Evolutionary conservation across 1,140 invertebrate genomes (phyloP).

Genomic region (Laupala kohalensis): DNA sequence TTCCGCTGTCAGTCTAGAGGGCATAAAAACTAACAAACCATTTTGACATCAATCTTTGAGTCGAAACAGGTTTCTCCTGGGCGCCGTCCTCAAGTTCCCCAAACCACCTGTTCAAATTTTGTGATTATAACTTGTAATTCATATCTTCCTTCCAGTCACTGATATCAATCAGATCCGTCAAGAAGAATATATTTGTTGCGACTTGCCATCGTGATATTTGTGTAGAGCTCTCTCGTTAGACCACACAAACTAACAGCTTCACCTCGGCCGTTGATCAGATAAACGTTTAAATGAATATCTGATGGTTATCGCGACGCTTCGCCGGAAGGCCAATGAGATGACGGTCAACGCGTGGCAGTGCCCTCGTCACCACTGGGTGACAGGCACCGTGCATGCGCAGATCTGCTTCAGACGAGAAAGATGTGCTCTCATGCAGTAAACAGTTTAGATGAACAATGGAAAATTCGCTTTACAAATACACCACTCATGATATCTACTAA

Average conservation of each 20-base stretch:
- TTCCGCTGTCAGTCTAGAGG: background rate
- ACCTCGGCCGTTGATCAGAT: background rate
- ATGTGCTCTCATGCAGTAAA: too few species aligned
- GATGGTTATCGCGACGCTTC: background rate
- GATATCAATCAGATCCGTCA: background rate
- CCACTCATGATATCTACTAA: too few species aligned
- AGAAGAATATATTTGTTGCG: background rate
- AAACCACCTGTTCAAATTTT: background rate
- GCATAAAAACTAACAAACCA: background rate
- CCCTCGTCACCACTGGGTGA: too few species aligned
- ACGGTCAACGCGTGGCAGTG: too few species aligned
- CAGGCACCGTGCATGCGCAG: too few species aligned
- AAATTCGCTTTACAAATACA: too few species aligned
- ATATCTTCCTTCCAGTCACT: background rate
- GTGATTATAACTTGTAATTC: background rate
- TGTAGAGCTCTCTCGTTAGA: background rate
- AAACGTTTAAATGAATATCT: background rate
- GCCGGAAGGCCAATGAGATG: background rate
- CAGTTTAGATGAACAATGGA: too few species aligned
- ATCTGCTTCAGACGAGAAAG: too few species aligned
- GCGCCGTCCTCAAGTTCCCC: background rate
- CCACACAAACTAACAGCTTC: background rate
- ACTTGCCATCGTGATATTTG: background rate
- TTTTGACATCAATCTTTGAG: background rate
- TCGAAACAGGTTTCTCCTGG: background rate